Conservation (phyloP, 2,113 vertebrate species). For the Aegithalos caudatus region DNA sequence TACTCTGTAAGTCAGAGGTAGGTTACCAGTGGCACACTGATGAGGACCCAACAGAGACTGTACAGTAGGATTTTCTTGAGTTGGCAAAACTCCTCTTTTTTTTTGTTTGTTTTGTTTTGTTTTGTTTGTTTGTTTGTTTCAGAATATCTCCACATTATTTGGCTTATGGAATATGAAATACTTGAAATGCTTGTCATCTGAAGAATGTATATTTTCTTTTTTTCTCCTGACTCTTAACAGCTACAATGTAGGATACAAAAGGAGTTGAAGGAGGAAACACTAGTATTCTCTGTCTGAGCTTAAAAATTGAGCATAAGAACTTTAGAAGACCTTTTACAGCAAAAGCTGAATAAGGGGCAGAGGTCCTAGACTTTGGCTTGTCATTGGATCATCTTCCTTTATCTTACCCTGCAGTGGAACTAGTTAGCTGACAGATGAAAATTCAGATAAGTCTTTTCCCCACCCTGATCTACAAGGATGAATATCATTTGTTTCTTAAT, state of each 20-base stretch:
- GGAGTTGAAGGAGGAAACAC: background rate
- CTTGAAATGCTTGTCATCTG: background rate
- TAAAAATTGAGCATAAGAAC: background rate
- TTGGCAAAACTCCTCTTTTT: background rate
- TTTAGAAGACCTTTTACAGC: background rate
- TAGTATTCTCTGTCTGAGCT: background rate
- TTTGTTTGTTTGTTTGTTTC: too few species aligned
- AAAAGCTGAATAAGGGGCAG: background rate
- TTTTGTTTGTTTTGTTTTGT: too few species aligned
- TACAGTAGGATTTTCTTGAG: background rate
- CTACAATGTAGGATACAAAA: background rate
- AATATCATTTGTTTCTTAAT: background rate
- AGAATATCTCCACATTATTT: background rate
- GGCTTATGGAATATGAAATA: background rate
- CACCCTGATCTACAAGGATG: background rate
- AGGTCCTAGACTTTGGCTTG: background rate
- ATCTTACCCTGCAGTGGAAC: background rate
- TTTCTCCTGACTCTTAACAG: background rate
- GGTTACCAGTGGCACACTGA: background rate
- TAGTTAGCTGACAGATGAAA: background rate
- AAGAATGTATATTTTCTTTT: fast-evolving
- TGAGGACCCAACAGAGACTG: background rate
- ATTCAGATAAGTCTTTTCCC: background rate
- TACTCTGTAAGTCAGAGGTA: background rate
- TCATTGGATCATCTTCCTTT: background rate